Evolutionary conservation across 37 sponge, comb jelly and placozoan species (phyloP), one percentile per base, ranked within the genome.

Genomic region (Crambe crambe): DNA sequence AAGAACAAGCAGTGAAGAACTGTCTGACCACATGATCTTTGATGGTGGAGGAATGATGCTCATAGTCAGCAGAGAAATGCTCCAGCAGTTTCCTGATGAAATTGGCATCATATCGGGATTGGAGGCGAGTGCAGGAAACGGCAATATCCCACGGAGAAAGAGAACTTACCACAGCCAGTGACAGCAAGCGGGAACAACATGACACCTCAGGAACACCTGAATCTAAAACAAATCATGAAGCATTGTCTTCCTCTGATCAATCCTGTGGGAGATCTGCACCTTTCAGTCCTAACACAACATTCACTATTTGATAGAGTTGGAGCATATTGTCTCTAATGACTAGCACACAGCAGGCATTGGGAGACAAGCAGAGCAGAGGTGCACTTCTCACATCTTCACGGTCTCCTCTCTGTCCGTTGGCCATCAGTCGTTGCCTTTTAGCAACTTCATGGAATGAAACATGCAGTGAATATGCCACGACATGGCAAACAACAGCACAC

Each of bases 81-180:
- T 61, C 60, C 38, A 80, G 54, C 21, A 87, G 76, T n/a, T 56
- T 22, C 76, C 58, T 66, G 40, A 87, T 58, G 20, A 81, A 68
- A 0, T 43, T 71, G n/a, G 71, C 29, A 59, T 73, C 65, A 30
- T 59, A 3, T 1, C 6, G 18, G 25, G 1, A 36, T 1, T 83
- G 40, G 10, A 83, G 67, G 37, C 83, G 58, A 42, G 75, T 42
- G 51, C 79, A 80, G n/a, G 64, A 74, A 32, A 75, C 87, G 0
- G 60, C 87, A 29, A 87, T 67, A 61, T 87, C 87, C 87, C 87
- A 87, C 1, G 82, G 75, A 17, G 51, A 56, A 4, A 30, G 76
- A 5, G 27, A 37, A 10, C 56, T 87, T 41, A 75, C 76, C 3
- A 76, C 75, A 42, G 87, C 58, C 39, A 87, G 82, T 8, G 82